Base-by-base conservation (phyloP, 2,888 invertebrate genomes). In the Chrysolina oricalcia region DNA sequence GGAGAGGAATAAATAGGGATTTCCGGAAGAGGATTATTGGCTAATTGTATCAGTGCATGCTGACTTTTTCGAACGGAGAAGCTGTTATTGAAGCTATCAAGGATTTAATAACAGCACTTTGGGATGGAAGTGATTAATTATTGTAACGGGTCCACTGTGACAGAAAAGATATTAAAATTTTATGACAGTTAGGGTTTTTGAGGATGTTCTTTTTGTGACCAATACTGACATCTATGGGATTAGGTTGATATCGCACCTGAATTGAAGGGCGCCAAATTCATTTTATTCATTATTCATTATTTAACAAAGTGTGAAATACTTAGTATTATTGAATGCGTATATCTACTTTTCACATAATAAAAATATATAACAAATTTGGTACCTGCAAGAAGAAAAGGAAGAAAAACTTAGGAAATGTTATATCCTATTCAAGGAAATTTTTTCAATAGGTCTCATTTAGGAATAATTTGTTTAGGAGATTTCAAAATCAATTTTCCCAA, bases 1-100 rank as follows among this genome's bases (percentile, higher is more conserved):
- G 85, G 84, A 83, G 85, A 85, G 85, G 84, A 85, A 86, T 86
- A 85, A 86, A 85, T 83, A 81, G 86, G 85, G 86, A 85, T 86
- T 85, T 83, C 83, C 83, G 81, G 83, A 81, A 80, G 75, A 83
- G 86, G 86, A 86, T 86, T 86, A 86, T 85, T 86, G 85, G 86
- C 83, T 86, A 86, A 86, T 86, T 86, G 86, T 86, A 84, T 85
- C 82, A 77, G 79, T 80, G 83, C 81, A 80, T 80, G 81, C 82
- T 80, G 82, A 81, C 80, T 86, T 86, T 86, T 85, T 84, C 59
- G 84, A 85, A 76, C 76, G 72, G 53, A 75, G 70, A 62, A 70
- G 74, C 63, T 74, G 76, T 73, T 77, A 74, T 72, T 77, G 64
- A 48, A 76, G 68, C 72, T 53, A 74, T 66, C 62, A 71, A 59